Evolutionary conservation across 2,113 vertebrate genomes (phyloP).

Genomic region (Paramisgurnus dabryanus): DNA sequence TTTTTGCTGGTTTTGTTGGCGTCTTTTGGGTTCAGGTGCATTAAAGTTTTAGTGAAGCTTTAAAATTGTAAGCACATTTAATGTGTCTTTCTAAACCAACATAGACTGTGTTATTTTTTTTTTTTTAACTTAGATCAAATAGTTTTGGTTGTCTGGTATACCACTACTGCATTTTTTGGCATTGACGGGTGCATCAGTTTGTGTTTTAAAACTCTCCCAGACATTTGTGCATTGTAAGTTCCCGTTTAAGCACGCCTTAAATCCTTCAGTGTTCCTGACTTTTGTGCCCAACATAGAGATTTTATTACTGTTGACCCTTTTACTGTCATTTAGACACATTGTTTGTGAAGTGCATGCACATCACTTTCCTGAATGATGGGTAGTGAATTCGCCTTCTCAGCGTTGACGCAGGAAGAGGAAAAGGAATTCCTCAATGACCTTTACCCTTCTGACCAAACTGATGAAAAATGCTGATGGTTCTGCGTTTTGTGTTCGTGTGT

Average conservation of each 20-base stretch:
- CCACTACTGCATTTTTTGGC: no score
- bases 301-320: slow-evolving; percentile 19
- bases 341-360: neutral
- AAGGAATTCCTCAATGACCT: neutral
- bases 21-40: no score
- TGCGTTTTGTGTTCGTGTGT: neutral
- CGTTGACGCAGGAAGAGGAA: slow-evolving; percentile 21
- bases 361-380: neutral
- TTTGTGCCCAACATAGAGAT: neutral
- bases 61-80: neutral
- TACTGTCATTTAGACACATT: neutral
- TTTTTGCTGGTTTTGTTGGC: no score
- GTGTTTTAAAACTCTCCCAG: no score
- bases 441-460: neutral
- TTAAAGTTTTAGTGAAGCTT: no score
- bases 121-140: no score
- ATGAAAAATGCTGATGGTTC: slow-evolving; percentile 10
- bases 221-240: neutral
- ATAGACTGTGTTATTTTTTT: neutral
- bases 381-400: slow-evolving; percentile 27
- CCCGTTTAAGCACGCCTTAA: neutral
- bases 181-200: no score
- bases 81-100: neutral
- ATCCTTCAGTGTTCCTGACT: neutral
- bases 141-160: no score